Percentiles rank a stretch among this genome's conserved stretches.
These are phyloP conservation scores for Trogon surrucura DNA, from an alignment of 2,113 vertebrate species.

Conservation along the genomic window DNA sequence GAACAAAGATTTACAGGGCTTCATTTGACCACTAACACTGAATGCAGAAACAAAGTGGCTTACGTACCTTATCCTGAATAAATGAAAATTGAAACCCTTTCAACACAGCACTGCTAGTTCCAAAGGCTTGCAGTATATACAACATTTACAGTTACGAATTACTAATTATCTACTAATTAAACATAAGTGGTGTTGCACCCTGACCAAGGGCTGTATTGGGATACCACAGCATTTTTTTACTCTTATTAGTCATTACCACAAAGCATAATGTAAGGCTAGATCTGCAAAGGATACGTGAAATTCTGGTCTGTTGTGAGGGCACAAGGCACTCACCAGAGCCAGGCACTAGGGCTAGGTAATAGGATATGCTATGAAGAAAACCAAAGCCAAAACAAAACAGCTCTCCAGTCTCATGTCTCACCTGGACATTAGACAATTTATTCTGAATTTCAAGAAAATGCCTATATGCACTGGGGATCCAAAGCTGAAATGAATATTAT, in stretches of 20 bases:
- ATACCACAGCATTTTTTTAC: background rate
- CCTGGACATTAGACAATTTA: background rate
- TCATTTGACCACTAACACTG: background rate
- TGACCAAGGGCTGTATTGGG: background rate
- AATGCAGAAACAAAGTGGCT: background rate
- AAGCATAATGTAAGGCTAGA: background rate
- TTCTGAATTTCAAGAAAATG: background rate
- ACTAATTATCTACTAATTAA: conserved; percentile 11
- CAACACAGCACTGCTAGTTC: background rate
- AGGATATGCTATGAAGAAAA: background rate
- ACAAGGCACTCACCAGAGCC: background rate
- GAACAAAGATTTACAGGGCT: background rate
- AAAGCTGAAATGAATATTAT: background rate
- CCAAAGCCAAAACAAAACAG: background rate
- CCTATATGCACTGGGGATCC: background rate
- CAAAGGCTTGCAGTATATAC: background rate
- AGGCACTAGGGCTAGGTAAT: background rate
- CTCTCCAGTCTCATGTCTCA: background rate
- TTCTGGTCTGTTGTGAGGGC: background rate
- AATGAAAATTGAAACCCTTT: background rate
- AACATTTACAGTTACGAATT: background rate
- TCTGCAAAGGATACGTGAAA: background rate
- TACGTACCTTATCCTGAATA: background rate
- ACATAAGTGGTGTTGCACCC: background rate
- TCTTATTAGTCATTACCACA: background rate